Conservation (phyloP, 2,888 invertebrate genomes). For the Sesamia inferens region DNA sequence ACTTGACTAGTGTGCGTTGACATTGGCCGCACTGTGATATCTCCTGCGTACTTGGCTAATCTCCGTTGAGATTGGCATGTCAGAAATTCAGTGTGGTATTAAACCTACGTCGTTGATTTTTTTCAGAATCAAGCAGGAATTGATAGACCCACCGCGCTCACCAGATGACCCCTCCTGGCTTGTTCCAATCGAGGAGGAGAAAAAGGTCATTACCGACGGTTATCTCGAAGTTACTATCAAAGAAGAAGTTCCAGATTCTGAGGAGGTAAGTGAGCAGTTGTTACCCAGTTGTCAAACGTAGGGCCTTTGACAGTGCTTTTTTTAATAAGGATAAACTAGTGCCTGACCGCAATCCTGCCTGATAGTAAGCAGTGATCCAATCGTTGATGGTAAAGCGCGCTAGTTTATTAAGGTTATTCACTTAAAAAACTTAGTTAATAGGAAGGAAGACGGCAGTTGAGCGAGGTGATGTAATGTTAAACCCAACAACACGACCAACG, state of each 20-base stretch:
- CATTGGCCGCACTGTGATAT: neutral
- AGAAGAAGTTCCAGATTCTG: slow-evolving; percentile 3
- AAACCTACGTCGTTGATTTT: neutral
- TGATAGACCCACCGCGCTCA: neutral
- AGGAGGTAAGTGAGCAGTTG: slow-evolving; percentile 15
- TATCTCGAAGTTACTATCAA: slow-evolving; percentile 36
- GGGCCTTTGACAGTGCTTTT: too few species aligned
- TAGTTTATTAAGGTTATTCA: too few species aligned
- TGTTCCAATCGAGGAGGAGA: slow-evolving; percentile 27
- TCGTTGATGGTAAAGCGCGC: too few species aligned
- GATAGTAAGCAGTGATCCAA: too few species aligned
- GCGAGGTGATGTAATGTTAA: too few species aligned
- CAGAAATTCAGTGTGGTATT: neutral
- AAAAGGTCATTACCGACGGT: neutral
- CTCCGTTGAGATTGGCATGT: neutral
- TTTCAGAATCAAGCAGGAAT: slow-evolving; percentile 25
- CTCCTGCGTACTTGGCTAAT: neutral
- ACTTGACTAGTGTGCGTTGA: neutral
- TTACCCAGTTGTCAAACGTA: too few species aligned
- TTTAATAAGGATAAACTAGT: too few species aligned
- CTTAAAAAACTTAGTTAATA: too few species aligned
- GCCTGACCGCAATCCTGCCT: too few species aligned
- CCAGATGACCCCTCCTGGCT: slow-evolving; percentile 15
- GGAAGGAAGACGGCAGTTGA: too few species aligned
- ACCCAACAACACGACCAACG: too few species aligned